Conservation (phyloP, 2,888 invertebrate genomes). For the Perizoma affinitatum region DNA sequence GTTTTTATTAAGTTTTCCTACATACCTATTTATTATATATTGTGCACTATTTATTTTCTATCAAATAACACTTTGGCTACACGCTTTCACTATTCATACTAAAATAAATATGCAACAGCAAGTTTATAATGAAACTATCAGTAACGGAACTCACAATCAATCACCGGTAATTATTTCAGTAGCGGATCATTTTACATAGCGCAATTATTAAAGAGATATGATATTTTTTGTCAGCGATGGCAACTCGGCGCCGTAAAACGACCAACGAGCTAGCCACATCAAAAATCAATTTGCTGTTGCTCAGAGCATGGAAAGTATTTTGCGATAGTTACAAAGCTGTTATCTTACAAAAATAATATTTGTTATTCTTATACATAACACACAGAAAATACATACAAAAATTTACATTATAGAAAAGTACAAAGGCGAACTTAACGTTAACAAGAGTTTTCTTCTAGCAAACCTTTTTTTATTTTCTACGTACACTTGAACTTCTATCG, state of each 20-base stretch:
- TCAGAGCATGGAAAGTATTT: constrained; percentile 15
- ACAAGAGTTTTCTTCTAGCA: too few species aligned
- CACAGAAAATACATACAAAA: too few species aligned
- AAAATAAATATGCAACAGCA: not conserved
- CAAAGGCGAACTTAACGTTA: too few species aligned
- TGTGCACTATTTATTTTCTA: too few species aligned
- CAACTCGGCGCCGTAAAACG: constrained; percentile 49
- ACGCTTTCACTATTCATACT: constrained; percentile 1
- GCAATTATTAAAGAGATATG: constrained; percentile 33
- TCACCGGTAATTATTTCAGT: constrained; percentile 46
- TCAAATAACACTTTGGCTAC: too few species aligned
- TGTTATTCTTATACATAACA: too few species aligned
- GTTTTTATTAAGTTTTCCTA: too few species aligned
- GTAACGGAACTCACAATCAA: constrained; percentile 52
- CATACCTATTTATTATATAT: too few species aligned
- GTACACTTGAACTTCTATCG: too few species aligned
- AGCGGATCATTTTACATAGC: constrained; percentile 51
- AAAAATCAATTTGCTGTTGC: constrained; percentile 70
- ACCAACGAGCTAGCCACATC: constrained; percentile 64
- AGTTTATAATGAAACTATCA: constrained; percentile 32
- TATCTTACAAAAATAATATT: too few species aligned
- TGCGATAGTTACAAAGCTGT: not conserved
- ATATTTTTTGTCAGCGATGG: constrained; percentile 51
- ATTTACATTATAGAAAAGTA: too few species aligned
- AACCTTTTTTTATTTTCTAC: too few species aligned